Base-by-base conservation (phyloP, 1,140 invertebrate species). In the Batillaria attramentaria region DNA sequence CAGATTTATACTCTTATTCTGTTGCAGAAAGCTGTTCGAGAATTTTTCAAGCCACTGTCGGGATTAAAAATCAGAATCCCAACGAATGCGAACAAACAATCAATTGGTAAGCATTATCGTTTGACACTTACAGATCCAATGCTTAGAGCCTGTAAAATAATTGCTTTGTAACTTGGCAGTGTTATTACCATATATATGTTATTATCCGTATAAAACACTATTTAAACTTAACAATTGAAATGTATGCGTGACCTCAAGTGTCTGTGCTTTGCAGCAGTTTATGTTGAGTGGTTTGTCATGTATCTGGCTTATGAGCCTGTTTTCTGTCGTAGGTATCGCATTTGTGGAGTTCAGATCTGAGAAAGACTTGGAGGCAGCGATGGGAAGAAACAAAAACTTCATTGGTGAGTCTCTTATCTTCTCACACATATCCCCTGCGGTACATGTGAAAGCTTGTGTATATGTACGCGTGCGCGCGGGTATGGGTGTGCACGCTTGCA, bases 341-440 rank as follows among this genome's bases (percentile, higher is more conserved):
- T 98, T 95, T 93, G 95, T 97, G 68, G 95, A 96, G 8, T 98
- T 98, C 85, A 94, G 95, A 89, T 95, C 94, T 1, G 95, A 97
- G 86, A 94, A 94, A 81, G 94, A 96, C 79, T 92, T 96, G 86
- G 95, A 95, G 39, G 94, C 96, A 87, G 97, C 95, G 6, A 90
- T 99, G 80, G 91, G 93, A 42, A 98, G 97, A 91, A 93, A 97
- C 89, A 97, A 95, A 91, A 95, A 95, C 88, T 97, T 97, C 89
- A 93, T 92, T 35, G 85, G 87, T 85, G 82, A 82, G 84, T 81
- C 57, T 5, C 69, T 13, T 72, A 31, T n/a, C n/a, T n/a, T n/a
- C n/a, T n/a, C n/a, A n/a, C n/a, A n/a, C n/a, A n/a, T n/a, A n/a
- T n/a, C n/a, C n/a, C n/a, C n/a, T n/a, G n/a, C n/a, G n/a, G n/a